phyloP scores from a whole-genome alignment of 1,140 invertebrate species.

The Zaprionus taronus region DNA sequence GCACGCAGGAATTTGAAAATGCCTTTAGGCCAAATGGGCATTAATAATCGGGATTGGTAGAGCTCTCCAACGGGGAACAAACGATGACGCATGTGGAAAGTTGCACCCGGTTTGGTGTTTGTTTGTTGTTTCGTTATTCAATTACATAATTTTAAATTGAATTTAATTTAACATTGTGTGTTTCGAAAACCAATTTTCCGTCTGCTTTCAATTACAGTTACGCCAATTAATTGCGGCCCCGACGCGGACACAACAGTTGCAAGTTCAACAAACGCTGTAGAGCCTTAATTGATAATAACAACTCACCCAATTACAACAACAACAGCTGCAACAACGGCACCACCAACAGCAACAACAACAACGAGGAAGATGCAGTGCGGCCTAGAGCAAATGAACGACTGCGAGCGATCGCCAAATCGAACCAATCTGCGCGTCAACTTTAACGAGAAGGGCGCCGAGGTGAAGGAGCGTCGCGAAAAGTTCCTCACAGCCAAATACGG shows the following conservation, averaged over 20 bases:
- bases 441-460: constrained; percentile 92
- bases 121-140: constrained; percentile 36
- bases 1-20: constrained; percentile 40
- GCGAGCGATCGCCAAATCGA: constrained; percentile 90
- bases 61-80: background rate
- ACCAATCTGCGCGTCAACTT: constrained; percentile 94
- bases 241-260: constrained; percentile 36
- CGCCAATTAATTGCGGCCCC: constrained; percentile 58
- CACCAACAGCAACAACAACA: constrained; percentile 16
- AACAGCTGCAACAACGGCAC: background rate
- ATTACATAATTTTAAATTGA: constrained; percentile 41
- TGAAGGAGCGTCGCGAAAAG: constrained; percentile 95
- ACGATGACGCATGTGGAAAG: constrained; percentile 45
- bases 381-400: constrained; percentile 84
- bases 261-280: constrained; percentile 61
- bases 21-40: constrained; percentile 58
- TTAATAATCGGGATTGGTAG: constrained; percentile 42
- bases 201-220: constrained; percentile 66
- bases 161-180: constrained; percentile 6
- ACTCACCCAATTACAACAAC: background rate
- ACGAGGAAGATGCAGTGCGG: constrained; percentile 82
- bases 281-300: constrained; percentile 39
- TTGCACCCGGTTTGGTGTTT: constrained; percentile 5
- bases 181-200: constrained; percentile 52
- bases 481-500: constrained; percentile 98